Base-by-base conservation (phyloP, 2,797 vertebrate genomes). In the Leptodactylus fallax region DNA sequence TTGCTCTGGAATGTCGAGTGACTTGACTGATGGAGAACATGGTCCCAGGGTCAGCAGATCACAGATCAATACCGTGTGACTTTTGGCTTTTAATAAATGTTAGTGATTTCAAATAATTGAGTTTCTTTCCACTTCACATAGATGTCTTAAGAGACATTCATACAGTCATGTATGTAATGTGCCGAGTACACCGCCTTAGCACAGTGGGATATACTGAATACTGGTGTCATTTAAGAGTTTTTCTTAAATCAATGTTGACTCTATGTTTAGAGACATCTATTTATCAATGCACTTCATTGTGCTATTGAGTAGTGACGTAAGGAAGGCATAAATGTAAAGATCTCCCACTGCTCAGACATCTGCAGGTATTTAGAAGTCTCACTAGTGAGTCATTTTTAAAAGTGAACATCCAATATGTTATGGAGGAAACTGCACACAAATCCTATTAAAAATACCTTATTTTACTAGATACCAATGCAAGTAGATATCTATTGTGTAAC, bases 61-160 rank as follows among this genome's bases (percentile, higher is more conserved):
- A 81, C 69, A 63, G 56, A 81, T 87, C 85, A 81, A 87, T 81
- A 81, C 74, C 19, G 2, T 27, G n/a, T 61, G 79, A 81, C 85
- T 61, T 81, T 81, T 69, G 47, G 0, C 53, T 81, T 87, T 81
- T 63, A 76, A 76, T 81, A 82, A 74, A 81, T 72, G 51, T 71
- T 86, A 81, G 78, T 87, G 55, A 58, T 80, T 71, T 81, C 51
- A 72, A 49, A 76, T 61, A 58, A 47, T 74, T 74, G 6, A 17
- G 19, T 74, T 84, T 71, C 27, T 82, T 36, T 58, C 27, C 6
- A 78, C 2, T 47, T 19, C 19, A 17, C 72, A 83, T 25, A 63
- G 19, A 21, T 81, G 49, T 56, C 65, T 58, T 27, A 27, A n/a
- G 67, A 60, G 55, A 71, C 12, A 55, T 13, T 0, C 13, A 36